These are phyloP conservation scores for Andrena dorsata DNA, from an alignment of 2,888 invertebrate species.

Conservation along the genomic window DNA sequence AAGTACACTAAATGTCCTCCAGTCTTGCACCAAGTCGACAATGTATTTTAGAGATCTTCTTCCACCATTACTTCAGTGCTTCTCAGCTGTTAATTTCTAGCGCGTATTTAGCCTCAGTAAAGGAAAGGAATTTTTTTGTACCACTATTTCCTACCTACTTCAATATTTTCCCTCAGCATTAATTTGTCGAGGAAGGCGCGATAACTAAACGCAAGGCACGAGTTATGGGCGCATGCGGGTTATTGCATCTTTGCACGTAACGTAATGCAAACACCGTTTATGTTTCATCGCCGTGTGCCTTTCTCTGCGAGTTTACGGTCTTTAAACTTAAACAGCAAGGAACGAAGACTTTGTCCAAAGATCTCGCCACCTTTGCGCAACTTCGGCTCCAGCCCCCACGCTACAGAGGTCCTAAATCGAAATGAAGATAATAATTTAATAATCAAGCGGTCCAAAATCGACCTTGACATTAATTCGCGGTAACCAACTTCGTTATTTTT, in stretches of 20 bases:
- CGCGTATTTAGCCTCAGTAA: neutral
- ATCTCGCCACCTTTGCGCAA: neutral
- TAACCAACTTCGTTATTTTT: conserved; percentile 31
- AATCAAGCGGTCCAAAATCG: neutral
- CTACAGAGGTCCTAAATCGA: neutral
- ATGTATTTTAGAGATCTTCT: neutral
- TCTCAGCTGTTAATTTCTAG: neutral
- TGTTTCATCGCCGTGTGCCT: conserved; percentile 1
- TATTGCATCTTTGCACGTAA: conserved; percentile 16
- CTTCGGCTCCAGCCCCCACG: neutral
- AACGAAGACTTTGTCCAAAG: neutral
- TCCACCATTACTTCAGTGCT: too few species aligned
- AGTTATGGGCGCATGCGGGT: conserved; percentile 6
- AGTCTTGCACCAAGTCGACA: neutral
- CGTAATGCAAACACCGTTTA: conserved; percentile 15
- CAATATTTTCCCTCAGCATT: neutral
- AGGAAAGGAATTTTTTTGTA: neutral
- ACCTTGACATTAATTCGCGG: conserved; percentile 13
- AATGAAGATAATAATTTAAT: neutral
- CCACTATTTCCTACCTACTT: neutral
- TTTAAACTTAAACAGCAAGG: neutral
- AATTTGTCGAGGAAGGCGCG: conserved; percentile 12
- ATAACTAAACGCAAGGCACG: conserved; percentile 12
- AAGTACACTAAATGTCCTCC: neutral
- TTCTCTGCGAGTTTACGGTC: neutral